Percentiles rank a stretch among this genome's conserved stretches.
Conservation (phyloP, 2,797 vertebrate genomes). For the Gambelia wislizenii region DNA sequence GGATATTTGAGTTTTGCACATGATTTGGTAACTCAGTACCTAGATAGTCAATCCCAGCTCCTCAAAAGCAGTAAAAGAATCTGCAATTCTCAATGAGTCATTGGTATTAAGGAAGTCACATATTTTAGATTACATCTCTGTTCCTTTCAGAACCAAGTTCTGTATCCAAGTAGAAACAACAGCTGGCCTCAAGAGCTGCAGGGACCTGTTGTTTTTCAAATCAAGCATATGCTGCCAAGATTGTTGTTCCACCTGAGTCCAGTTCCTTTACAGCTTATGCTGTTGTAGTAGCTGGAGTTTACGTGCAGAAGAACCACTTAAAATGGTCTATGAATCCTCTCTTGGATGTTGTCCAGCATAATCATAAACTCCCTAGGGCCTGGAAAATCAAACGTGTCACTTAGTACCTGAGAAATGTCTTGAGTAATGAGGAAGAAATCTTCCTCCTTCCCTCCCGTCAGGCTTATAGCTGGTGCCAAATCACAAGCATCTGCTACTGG, state of each 20-base stretch:
- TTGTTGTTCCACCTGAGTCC: constrained; percentile 48
- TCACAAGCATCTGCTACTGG: constrained; percentile 11
- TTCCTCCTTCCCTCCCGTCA: constrained; percentile 48
- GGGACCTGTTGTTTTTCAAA: constrained; percentile 47
- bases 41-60: not conserved
- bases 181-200: constrained; percentile 47
- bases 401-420: constrained; percentile 38
- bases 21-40: not conserved
- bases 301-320: constrained; percentile 19
- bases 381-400: constrained; percentile 43
- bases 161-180: constrained; percentile 37
- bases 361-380: constrained; percentile 31
- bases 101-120: constrained; percentile 16
- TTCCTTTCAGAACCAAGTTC: constrained; percentile 39
- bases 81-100: constrained; percentile 32
- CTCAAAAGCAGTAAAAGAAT: constrained; percentile 14
- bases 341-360: constrained; percentile 17
- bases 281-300: constrained; percentile 39
- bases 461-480: constrained; percentile 22
- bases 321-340: constrained; percentile 37
- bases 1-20: not conserved
- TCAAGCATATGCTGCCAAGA: constrained; percentile 51
- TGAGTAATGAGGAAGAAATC: constrained; percentile 47
- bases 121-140: constrained; percentile 27
- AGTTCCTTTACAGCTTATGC: constrained; percentile 41